Evolutionary conservation across 2,797 vertebrate species (phyloP), one percentile per base, ranked within the genome.

Genomic region (Simalia tracyae): DNA sequence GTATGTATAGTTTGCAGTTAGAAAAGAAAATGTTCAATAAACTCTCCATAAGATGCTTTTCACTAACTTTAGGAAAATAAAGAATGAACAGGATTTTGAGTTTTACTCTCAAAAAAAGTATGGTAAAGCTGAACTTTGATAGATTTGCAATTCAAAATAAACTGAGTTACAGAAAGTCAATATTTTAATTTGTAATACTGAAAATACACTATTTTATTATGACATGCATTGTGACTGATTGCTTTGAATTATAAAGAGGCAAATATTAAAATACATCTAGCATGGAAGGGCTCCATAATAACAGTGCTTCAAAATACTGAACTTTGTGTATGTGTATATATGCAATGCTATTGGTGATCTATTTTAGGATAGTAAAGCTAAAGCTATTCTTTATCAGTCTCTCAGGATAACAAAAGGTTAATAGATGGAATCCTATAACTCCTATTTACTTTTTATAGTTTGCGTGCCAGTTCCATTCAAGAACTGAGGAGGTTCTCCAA

Each of bases 201-300:
- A 68, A 68, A 10, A 22, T 66, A 66, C 26, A 64, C 63, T 64
- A 64, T 54, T 54, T 54, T 54, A 54, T 54, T 54, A 54, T 54
- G 28, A 28, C 63, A 64, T 28, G 10, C 22, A 87, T 91, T 10
- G 81, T 31, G 89, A 88, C 76, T 84, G 2, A 0, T 5, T 89
- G 92, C 93, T 66, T 72, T 88, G n/a, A 2, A 24, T 60, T 81
- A 60, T 50, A 60, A 7, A 17, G 92, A 31, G 1, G 28, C 24
- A 88, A 86, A 50, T 92, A 95, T 95, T 72, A 90, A 93, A 93
- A 92, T 36, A 54, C 28, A 89, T 46, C 19, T 90, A 91, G 89
- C 0, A 81, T 28, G 46, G 31, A 1, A 31, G 0, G 64, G 64
- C 24, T 91, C 36, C 10, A 28, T 87, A n/a, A 31, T 22, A 88